Evolutionary conservation across 92 coral and sea anemone genomes (phyloP).

Genomic region (Metridium senile): DNA sequence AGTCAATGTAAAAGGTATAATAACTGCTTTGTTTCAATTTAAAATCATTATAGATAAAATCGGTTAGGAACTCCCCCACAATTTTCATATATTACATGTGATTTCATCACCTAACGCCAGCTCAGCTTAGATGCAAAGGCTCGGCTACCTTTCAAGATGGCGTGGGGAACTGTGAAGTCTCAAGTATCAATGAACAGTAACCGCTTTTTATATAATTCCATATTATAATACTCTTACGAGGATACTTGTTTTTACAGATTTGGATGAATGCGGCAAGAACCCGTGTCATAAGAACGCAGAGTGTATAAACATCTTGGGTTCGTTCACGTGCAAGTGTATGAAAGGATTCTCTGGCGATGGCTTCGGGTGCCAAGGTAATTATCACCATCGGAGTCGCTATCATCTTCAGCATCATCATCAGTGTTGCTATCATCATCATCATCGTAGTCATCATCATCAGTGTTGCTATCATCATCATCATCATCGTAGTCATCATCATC

Average conservation of each 20-base stretch:
- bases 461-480: not conserved
- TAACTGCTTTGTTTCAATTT: no score
- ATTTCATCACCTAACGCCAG: no score
- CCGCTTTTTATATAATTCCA: not conserved
- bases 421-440: not conserved
- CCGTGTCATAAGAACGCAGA: constrained; percentile 66
- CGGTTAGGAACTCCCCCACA: no score
- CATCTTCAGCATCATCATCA: not conserved
- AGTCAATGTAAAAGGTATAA: no score
- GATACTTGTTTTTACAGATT: constrained; percentile 31
- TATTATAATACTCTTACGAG: not conserved
- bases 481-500: not conserved
- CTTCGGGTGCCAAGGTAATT: constrained; percentile 46
- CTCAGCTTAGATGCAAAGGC: no score
- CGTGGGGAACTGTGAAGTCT: no score
- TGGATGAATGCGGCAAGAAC: constrained; percentile 56
- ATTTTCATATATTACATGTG: no score
- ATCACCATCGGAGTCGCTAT: not conserved
- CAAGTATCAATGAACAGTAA: no score
- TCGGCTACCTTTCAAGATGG: no score
- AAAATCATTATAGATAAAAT: no score
- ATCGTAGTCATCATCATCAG: not conserved
- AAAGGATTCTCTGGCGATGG: constrained; percentile 75
- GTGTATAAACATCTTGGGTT: constrained; percentile 69
- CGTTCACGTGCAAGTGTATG: constrained; percentile 61